A percentile compares a stretch with the other conserved stretches of the same genome.
Conservation (phyloP, 2,797 vertebrate species). For the Cyclopterus lumpus region DNA sequence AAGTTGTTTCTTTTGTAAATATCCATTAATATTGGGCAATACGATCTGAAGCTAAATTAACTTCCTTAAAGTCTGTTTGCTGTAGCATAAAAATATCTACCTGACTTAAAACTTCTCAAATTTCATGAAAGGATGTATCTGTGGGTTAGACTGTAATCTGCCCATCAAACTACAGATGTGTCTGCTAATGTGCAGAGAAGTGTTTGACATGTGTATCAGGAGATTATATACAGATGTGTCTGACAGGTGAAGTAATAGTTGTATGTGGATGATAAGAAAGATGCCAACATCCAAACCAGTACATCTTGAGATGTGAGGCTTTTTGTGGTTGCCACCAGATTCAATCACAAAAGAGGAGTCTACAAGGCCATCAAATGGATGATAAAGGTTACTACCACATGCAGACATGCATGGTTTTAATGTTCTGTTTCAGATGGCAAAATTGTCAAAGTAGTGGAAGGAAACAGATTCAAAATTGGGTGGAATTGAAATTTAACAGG, state of each 20-base stretch:
- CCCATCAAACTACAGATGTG: not conserved
- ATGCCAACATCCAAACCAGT: not conserved
- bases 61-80: not conserved
- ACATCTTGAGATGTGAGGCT: not conserved
- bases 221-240: not conserved
- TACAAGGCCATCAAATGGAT: constrained; percentile 17
- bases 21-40: not conserved
- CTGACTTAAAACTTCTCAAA: not conserved
- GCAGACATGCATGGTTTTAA: not conserved
- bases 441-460: not conserved
- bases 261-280: not conserved
- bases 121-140: not conserved
- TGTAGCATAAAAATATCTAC: not conserved
- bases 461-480: not conserved
- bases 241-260: not conserved
- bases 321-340: not conserved
- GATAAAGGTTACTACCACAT: constrained; percentile 16
- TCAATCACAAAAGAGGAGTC: not conserved
- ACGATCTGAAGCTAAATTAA: not conserved
- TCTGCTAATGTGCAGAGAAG: not conserved
- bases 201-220: too few species aligned
- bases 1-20: not conserved
- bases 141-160: not conserved
- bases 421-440: not conserved
- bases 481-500: not conserved